phyloP scores from a whole-genome alignment of 2,797 vertebrate species.

The Leptodactylus fallax region DNA sequence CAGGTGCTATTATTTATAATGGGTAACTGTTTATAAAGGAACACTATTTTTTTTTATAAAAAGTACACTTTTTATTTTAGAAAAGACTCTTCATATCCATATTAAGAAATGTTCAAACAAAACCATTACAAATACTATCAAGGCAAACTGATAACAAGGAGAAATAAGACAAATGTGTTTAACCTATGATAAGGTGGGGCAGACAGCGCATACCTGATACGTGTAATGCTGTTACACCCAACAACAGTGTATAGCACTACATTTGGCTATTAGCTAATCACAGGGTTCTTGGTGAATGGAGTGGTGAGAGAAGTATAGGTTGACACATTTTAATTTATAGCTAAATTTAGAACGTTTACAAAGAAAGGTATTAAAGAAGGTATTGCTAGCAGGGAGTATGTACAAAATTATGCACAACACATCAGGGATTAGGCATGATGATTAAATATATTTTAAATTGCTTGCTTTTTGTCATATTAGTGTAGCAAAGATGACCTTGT shows the following conservation, averaged over 20 bases:
- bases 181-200: background rate
- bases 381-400: slow-evolving; percentile 18
- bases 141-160: background rate
- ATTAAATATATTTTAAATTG: background rate
- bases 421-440: background rate
- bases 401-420: background rate
- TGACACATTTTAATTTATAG: background rate
- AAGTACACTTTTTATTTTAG: background rate
- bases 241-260: background rate
- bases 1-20: no score
- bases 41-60: no score
- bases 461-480: background rate
- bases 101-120: background rate
- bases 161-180: background rate
- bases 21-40: no score
- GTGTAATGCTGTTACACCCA: slow-evolving; percentile 20
- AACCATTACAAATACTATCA: slow-evolving; percentile 7
- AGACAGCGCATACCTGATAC: background rate
- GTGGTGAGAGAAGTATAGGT: background rate
- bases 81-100: background rate
- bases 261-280: slow-evolving; percentile 3
- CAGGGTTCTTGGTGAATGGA: background rate
- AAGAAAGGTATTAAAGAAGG: background rate
- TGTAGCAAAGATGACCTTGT: background rate
- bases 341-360: slow-evolving; percentile 8